Conservation (phyloP, 2,888 invertebrate genomes). For the Synanthedon vespiformis region DNA sequence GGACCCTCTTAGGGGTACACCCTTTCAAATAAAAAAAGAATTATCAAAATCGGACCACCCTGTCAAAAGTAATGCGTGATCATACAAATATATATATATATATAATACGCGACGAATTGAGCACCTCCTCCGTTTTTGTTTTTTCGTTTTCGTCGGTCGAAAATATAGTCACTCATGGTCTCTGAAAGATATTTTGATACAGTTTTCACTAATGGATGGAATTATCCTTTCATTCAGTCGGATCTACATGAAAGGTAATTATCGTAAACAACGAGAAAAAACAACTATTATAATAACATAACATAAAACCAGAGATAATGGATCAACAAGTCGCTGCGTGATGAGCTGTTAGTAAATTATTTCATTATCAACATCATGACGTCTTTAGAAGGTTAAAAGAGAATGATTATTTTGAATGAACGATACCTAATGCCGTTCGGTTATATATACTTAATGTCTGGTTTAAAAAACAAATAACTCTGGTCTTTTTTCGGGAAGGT, state of each 20-base stretch:
- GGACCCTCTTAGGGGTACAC: no score
- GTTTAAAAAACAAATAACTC: no score
- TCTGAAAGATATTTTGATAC: no score
- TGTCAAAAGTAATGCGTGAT: no score
- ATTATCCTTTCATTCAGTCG: neutral
- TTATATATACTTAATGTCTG: neutral
- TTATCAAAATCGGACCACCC: no score
- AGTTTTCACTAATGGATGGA: neutral
- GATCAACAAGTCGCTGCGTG: neutral
- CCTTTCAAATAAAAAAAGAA: no score
- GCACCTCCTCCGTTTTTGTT: no score
- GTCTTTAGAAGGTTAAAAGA: neutral
- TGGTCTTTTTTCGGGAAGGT: no score
- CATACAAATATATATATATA: no score
- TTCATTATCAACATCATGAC: neutral
- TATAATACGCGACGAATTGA: no score
- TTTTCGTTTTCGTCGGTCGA: no score
- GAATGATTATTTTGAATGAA: neutral
- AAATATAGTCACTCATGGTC: no score
- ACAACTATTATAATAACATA: neutral
- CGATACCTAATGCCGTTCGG: neutral
- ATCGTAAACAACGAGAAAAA: neutral
- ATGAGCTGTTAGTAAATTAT: neutral
- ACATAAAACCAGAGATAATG: neutral
- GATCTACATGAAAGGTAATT: neutral